A percentile compares a stretch with the other conserved stretches of the same genome.
Conservation (phyloP, 2,113 vertebrate genomes). For the Gallinago paraguaiae region DNA sequence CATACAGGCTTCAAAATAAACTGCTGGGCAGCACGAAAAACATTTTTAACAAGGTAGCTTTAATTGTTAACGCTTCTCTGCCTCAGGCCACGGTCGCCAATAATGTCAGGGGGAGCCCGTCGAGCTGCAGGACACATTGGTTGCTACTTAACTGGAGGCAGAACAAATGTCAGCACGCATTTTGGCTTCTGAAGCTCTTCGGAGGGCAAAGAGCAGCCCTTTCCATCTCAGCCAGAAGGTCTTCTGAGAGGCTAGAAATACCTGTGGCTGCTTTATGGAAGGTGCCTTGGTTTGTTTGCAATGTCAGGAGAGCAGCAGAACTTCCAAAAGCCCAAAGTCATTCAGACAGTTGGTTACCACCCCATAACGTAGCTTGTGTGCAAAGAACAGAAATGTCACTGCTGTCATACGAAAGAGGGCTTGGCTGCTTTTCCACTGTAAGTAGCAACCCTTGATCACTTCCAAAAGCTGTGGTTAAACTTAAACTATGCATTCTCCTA, state of each 20-base stretch:
- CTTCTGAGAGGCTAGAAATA: not conserved
- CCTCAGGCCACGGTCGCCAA: not conserved
- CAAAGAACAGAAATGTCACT: not conserved
- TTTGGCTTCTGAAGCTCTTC: not conserved
- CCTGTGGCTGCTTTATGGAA: not conserved
- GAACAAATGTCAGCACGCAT: not conserved
- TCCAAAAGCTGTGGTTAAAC: too few relatives aligned
- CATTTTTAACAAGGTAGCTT: not conserved
- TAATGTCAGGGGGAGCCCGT: not conserved
- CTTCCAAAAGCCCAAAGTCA: not conserved
- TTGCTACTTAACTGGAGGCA: not conserved
- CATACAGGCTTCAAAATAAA: not conserved
- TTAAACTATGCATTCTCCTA: too few relatives aligned
- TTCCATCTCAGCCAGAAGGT: not conserved
- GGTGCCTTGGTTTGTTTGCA: not conserved
- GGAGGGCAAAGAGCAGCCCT: not conserved
- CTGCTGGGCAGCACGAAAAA: not conserved
- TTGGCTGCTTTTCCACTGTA: not conserved
- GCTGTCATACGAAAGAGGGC: not conserved
- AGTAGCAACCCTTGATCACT: not conserved
- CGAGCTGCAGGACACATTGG: not conserved
- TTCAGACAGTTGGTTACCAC: not conserved
- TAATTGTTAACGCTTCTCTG: not conserved
- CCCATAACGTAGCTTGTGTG: too few relatives aligned
- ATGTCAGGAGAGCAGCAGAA: not conserved